phyloP scores from a whole-genome alignment of 2,888 invertebrate genomes.

The Mallateleia sp. region DNA sequence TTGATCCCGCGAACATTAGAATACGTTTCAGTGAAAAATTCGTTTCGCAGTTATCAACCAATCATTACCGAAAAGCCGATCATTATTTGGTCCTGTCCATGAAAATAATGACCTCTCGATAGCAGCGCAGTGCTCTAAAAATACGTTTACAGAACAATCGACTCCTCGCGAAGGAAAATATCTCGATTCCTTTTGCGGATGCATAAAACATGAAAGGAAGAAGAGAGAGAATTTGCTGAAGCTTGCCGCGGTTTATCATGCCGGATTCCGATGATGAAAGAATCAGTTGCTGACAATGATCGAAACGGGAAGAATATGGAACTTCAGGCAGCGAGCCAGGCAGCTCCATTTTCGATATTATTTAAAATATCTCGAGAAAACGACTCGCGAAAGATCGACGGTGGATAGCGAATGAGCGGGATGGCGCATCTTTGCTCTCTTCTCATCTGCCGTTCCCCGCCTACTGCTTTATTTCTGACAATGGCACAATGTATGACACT shows the following conservation, averaged over 20 bases:
- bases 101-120: slow-evolving; percentile 45
- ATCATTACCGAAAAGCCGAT: slow-evolving; percentile 26
- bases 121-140: slow-evolving; percentile 9
- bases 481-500: slow-evolving; percentile 86
- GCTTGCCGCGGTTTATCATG: slow-evolving; percentile 72
- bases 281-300: slow-evolving; percentile 66
- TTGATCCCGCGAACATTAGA: background rate
- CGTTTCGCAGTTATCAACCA: background rate
- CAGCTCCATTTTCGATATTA: slow-evolving; percentile 87
- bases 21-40: background rate
- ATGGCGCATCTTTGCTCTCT: slow-evolving; percentile 26
- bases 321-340: slow-evolving; percentile 85
- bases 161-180: slow-evolving; percentile 22
- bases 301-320: slow-evolving; percentile 80
- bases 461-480: slow-evolving; percentile 75
- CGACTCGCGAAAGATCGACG: slow-evolving; percentile 80
- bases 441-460: slow-evolving; percentile 31
- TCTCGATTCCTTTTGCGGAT: slow-evolving; percentile 18
- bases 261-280: slow-evolving; percentile 62
- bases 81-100: slow-evolving; percentile 10
- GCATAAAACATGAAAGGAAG: slow-evolving; percentile 51
- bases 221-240: slow-evolving; percentile 40
- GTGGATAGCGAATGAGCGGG: slow-evolving; percentile 34
- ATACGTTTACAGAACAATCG: slow-evolving; percentile 37
- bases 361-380: slow-evolving; percentile 84